Percentiles rank a stretch among this genome's conserved stretches.
Conservation (phyloP, 2,797 vertebrate species). For the Perdix hodgsoniae region DNA sequence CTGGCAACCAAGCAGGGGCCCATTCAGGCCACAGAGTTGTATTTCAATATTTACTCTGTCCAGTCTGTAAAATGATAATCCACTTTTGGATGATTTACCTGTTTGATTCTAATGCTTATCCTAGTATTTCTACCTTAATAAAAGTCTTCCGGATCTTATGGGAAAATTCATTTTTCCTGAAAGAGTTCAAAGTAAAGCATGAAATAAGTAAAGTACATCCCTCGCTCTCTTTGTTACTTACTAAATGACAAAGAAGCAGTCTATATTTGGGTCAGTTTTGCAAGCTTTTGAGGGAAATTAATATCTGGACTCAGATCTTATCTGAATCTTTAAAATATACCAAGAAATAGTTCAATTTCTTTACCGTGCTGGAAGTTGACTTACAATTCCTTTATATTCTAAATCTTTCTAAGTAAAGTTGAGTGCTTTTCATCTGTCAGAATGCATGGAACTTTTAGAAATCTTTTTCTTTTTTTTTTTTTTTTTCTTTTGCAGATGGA, state of each 20-base stretch:
- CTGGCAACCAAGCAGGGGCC: not conserved
- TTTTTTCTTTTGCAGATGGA: constrained; percentile 87
- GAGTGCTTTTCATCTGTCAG: not conserved
- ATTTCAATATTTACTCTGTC: not conserved
- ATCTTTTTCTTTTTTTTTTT: not conserved
- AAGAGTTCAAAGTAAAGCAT: not conserved
- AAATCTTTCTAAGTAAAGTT: not conserved
- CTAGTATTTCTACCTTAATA: not conserved
- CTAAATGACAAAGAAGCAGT: not conserved
- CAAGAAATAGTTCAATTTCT: not conserved
- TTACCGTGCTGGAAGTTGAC: not conserved
- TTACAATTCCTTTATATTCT: not conserved
- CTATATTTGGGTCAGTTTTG: not conserved
- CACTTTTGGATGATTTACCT: not conserved
- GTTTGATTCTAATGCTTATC: not conserved
- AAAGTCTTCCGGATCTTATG: not conserved
- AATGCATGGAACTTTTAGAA: not conserved
- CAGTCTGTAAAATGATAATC: not conserved
- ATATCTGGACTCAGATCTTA: not conserved
- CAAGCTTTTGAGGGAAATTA: not conserved
- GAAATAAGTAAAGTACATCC: not conserved
- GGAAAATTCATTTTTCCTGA: not conserved
- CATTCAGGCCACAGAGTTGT: not conserved
- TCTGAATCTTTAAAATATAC: not conserved
- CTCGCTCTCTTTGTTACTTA: not conserved